Conservation (phyloP, 2,113 vertebrate genomes). For the Cyphomyrus plagiostoma region DNA sequence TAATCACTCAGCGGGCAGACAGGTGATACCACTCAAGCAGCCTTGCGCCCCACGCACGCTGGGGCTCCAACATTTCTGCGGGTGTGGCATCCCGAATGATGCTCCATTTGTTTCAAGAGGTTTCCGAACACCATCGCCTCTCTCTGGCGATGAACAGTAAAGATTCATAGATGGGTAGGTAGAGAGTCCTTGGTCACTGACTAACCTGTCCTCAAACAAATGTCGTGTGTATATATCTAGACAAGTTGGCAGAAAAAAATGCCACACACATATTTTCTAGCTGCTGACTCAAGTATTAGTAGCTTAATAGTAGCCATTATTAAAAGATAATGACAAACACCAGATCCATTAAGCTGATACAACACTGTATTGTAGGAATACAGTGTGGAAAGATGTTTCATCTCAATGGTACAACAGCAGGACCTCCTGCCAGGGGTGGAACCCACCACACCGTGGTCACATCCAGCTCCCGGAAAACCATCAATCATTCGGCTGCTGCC, state of each 20-base stretch:
- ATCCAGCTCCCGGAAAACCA: not conserved
- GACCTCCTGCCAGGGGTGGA: not conserved
- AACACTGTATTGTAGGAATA: not conserved
- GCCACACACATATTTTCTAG: not conserved
- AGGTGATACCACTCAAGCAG: not conserved
- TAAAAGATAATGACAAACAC: not conserved
- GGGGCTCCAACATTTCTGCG: not conserved
- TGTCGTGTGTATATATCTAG: not conserved
- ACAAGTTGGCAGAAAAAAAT: not conserved
- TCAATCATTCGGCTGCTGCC: not conserved
- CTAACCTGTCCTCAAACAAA: not conserved
- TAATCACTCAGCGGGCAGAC: conserved; percentile 21
- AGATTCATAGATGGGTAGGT: not conserved
- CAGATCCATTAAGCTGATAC: not conserved
- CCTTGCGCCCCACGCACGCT: too few relatives aligned
- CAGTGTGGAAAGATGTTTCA: not conserved
- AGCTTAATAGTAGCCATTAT: not conserved
- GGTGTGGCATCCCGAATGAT: not conserved
- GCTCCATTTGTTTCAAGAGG: not conserved
- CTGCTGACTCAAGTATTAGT: not conserved
- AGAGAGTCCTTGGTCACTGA: not conserved
- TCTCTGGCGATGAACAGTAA: not conserved
- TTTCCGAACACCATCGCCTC: not conserved
- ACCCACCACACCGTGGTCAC: not conserved
- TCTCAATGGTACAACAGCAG: not conserved